These are phyloP conservation scores for Mamestra brassicae DNA, from an alignment of 2,888 invertebrate genomes.

Conservation along the genomic window DNA sequence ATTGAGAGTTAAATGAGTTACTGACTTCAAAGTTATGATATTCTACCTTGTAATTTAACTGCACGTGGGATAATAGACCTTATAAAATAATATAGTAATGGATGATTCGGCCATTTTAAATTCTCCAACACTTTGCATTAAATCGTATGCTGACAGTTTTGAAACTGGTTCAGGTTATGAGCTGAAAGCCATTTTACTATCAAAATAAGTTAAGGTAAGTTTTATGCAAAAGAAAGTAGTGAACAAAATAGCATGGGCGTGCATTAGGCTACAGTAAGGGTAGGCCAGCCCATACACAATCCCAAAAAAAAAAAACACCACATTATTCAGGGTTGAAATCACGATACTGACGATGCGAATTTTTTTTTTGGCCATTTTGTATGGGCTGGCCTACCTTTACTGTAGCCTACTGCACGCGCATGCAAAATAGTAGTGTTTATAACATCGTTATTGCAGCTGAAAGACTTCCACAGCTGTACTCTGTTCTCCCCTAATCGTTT, in stretches of 20 bases:
- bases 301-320: too few relatives aligned
- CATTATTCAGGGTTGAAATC: too few relatives aligned
- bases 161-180: conserved; percentile 20
- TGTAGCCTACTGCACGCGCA: too few relatives aligned
- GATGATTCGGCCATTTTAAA: conserved; percentile 68
- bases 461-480: not conserved
- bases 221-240: not conserved
- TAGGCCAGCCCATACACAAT: too few relatives aligned
- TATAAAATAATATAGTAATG: conserved; percentile 60
- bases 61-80: conserved; percentile 36
- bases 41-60: conserved; percentile 12
- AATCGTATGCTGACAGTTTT: conserved; percentile 69
- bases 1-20: not conserved
- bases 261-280: too few relatives aligned
- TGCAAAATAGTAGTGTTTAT: too few relatives aligned
- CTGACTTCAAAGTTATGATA: not conserved
- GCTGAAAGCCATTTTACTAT: conserved; percentile 3
- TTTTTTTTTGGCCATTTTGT: too few relatives aligned
- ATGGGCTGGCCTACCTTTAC: too few relatives aligned
- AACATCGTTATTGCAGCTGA: too few relatives aligned
- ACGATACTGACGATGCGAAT: too few relatives aligned
- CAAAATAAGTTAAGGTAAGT: not conserved
- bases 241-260: too few relatives aligned
- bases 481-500: too few relatives aligned
- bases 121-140: conserved; percentile 69